Evolutionary conservation across 1,140 invertebrate genomes (phyloP), one percentile per base, ranked within the genome.

Genomic region (Nylanderia fulva): DNA sequence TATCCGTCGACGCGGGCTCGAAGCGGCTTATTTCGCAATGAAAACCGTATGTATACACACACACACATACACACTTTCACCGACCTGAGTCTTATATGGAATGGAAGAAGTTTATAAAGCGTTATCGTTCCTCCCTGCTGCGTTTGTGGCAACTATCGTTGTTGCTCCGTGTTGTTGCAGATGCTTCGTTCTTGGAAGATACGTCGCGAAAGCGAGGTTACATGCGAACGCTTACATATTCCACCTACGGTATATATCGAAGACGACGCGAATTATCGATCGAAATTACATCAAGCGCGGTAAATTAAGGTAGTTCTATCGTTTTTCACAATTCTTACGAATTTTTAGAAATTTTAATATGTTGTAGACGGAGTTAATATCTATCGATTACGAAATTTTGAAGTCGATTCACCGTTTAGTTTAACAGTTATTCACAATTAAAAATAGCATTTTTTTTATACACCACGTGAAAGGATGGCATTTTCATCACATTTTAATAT

Each of bases 271-370:
- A 72, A 79, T 69, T 86, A 86, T 89, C 82, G 84, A 87, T 42
- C 68, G 79, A 88, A 86, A 91, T 91, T 92, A 91, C 86, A 90
- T 91, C 82, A 90, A 76, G 74, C 79, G 58, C 29, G 45, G 48
- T 36, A 66, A 80, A 42, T 66, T 52, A n/a, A n/a, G n/a, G n/a
- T n/a, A n/a, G n/a, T n/a, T n/a, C n/a, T n/a, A n/a, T n/a, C n/a
- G n/a, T n/a, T n/a, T n/a, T n/a, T n/a, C n/a, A n/a, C n/a, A n/a
- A n/a, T n/a, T n/a, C n/a, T n/a, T n/a, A n/a, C n/a, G n/a, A n/a
- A n/a, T n/a, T n/a, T n/a, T n/a, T n/a, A n/a, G n/a, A n/a, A n/a
- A n/a, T n/a, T n/a, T n/a, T n/a, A n/a, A n/a, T n/a, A n/a, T n/a
- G n/a, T n/a, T n/a, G n/a, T n/a, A n/a, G n/a, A n/a, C n/a, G n/a